A percentile compares a stretch with the other conserved stretches of the same genome.
Evolutionary conservation across 2,888 invertebrate species (phyloP).

Genomic region (Rugalucina vietnamica): DNA sequence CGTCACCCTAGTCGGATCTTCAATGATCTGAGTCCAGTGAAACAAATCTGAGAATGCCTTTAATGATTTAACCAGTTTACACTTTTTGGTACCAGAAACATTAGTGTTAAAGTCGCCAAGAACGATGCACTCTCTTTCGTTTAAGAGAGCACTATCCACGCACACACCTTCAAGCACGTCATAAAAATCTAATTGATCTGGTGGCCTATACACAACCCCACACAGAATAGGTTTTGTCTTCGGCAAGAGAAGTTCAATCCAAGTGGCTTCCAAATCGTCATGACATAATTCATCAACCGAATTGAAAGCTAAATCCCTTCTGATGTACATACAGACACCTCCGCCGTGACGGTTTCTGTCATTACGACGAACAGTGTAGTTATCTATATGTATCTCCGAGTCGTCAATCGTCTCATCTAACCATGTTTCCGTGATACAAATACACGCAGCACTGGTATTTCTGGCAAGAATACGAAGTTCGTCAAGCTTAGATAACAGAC

Average conservation of each 20-base stretch:
- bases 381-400: conserved; percentile 9
- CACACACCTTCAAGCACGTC: conserved; percentile 17
- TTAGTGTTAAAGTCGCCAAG: conserved; percentile 27
- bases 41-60: conserved; percentile 10
- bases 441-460: conserved; percentile 23
- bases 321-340: conserved; percentile 27
- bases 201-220: conserved; percentile 32
- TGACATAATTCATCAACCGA: conserved; percentile 12
- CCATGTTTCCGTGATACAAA: conserved; percentile 16
- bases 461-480: neutral
- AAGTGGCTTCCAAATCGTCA: conserved; percentile 17
- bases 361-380: conserved; percentile 20
- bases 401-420: neutral
- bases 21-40: conserved; percentile 10
- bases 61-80: neutral
- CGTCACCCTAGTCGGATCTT: conserved; percentile 3
- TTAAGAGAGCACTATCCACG: neutral
- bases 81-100: conserved; percentile 1
- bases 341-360: conserved; percentile 29
- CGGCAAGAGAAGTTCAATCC: conserved; percentile 29
- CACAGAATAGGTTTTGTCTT: conserved; percentile 33
- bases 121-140: conserved; percentile 5
- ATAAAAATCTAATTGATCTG: conserved; percentile 19
- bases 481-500: conserved; percentile 18
- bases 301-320: conserved; percentile 25